Evolutionary conservation across 1,140 invertebrate species (phyloP).

Genomic region (Trachelipus rathkii): DNA sequence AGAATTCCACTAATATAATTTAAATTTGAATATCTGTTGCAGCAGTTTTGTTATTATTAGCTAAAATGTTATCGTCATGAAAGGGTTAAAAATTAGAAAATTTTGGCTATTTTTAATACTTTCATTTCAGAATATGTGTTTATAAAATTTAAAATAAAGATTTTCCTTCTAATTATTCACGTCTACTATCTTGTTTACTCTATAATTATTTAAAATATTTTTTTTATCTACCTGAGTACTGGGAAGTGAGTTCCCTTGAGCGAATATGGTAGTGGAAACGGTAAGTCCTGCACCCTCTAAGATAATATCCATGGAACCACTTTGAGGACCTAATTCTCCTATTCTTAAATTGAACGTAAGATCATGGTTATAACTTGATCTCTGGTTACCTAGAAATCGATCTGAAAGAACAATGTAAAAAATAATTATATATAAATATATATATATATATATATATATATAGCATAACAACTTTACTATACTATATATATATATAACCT

Average conservation of each 20-base stretch:
- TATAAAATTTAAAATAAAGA: too few species aligned
- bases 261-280: constrained; percentile 84
- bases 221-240: constrained; percentile 56
- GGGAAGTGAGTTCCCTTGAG: constrained; percentile 81
- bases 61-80: too few species aligned
- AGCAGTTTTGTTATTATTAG: too few species aligned
- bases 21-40: too few species aligned
- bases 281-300: constrained; percentile 76
- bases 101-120: too few species aligned
- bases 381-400: constrained; percentile 85
- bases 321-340: constrained; percentile 65
- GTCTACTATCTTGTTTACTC: too few species aligned
- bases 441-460: constrained; percentile 32
- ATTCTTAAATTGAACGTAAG: constrained; percentile 85
- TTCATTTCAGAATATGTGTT: too few species aligned
- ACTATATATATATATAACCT: constrained; percentile 23
- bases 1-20: too few species aligned
- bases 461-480: too few species aligned
- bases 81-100: too few species aligned
- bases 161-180: too few species aligned
- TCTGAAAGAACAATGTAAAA: constrained; percentile 54
- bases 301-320: constrained; percentile 76
- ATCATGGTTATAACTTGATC: constrained; percentile 89
- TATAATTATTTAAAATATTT: too few species aligned
- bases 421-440: constrained; percentile 19